A percentile compares a stretch with the other conserved stretches of the same genome.
These are phyloP conservation scores for Poeciliopsis prolifica DNA, from an alignment of 2,113 vertebrate genomes.

Conservation along the genomic window DNA sequence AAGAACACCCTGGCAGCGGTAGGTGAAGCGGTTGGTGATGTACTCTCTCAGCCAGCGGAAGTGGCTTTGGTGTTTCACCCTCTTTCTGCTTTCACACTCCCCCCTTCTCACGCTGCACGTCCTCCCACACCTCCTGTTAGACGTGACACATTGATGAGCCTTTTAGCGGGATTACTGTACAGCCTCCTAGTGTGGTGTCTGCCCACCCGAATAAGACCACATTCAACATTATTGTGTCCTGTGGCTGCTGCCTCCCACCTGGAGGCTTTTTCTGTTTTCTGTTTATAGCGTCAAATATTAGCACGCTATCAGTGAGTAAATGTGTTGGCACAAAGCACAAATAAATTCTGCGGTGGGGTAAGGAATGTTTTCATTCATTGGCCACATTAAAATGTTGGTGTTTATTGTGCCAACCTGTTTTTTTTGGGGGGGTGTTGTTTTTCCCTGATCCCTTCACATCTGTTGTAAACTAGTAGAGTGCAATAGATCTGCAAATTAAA, in stretches of 20 bases:
- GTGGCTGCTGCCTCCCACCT: constrained; percentile 38
- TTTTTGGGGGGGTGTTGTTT: too few species aligned
- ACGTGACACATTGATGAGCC: constrained; percentile 38
- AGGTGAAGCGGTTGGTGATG: constrained; percentile 49
- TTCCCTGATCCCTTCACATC: constrained; percentile 22
- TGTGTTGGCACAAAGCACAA: constrained; percentile 17
- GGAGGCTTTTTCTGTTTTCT: constrained; percentile 35
- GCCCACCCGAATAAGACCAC: constrained; percentile 34
- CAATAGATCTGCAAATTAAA: constrained; percentile 1
- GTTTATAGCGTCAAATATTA: constrained; percentile 9
- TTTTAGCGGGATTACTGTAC: constrained; percentile 40
- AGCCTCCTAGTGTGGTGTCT: constrained; percentile 26
- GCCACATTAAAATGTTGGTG: neutral
- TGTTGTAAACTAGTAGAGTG: constrained; percentile 20
- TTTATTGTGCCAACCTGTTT: constrained; percentile 6
- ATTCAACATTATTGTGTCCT: constrained; percentile 43
- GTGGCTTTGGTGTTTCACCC: constrained; percentile 14
- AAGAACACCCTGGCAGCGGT: constrained; percentile 92
- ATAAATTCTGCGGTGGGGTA: neutral
- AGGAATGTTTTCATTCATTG: neutral
- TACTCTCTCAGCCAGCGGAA: constrained; percentile 9
- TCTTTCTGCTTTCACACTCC: neutral
- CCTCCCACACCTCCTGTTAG: constrained; percentile 51
- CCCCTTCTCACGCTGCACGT: neutral
- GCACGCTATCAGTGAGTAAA: constrained; percentile 24